Conservation (phyloP, 2,797 vertebrate genomes). For the Carduelis carduelis region DNA sequence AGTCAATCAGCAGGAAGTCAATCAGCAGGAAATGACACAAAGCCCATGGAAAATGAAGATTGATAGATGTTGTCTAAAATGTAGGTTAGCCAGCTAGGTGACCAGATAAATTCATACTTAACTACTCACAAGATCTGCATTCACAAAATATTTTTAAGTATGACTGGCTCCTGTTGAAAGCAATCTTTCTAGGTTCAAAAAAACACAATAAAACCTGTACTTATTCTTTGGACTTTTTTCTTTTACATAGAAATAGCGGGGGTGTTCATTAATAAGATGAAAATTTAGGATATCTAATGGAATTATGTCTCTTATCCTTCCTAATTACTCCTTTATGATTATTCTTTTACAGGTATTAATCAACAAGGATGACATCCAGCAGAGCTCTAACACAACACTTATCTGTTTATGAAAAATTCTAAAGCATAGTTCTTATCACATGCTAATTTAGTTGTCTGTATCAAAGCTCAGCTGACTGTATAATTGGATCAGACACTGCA, state of each 20-base stretch:
- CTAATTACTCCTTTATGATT: not conserved
- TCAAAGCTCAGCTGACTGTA: not conserved
- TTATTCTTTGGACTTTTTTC: not conserved
- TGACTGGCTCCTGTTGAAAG: not conserved
- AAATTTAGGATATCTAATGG: not conserved
- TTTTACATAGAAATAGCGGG: not conserved
- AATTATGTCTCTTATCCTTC: not conserved
- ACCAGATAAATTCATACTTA: not conserved
- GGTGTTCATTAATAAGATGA: not conserved
- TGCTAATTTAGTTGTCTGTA: not conserved
- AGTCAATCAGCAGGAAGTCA: not conserved
- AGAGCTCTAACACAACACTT: not conserved
- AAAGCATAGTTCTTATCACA: not conserved
- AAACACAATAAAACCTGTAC: not conserved
- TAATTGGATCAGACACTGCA: slow-evolving; percentile 5
- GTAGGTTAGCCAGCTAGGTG: not conserved
- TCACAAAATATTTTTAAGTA: not conserved
- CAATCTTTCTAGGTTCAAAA: not conserved
- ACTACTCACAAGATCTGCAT: not conserved
- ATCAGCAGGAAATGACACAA: not conserved
- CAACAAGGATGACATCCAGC: not conserved
- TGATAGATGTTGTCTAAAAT: not conserved
- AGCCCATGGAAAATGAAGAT: not conserved
- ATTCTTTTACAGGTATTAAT: not conserved
- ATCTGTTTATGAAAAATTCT: not conserved